These are phyloP conservation scores for Lichenostomus cassidix DNA, from an alignment of 2,113 vertebrate genomes.

Conservation along the genomic window DNA sequence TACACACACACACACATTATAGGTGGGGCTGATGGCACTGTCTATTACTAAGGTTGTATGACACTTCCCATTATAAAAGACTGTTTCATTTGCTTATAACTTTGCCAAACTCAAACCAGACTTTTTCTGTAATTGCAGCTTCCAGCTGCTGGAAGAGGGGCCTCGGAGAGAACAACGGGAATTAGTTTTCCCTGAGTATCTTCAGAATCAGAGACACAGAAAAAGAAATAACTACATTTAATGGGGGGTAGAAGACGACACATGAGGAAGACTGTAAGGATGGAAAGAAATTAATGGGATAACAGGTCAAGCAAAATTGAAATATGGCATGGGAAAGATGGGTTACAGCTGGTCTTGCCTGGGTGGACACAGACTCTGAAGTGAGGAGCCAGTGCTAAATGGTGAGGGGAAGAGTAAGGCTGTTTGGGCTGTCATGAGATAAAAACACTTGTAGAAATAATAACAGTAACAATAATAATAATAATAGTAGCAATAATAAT, in stretches of 20 bases:
- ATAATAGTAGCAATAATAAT: not conserved
- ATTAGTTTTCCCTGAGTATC: not conserved
- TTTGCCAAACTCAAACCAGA: slow-evolving; percentile 49
- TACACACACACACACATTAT: not conserved
- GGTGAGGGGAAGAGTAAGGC: not conserved
- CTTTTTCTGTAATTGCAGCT: not conserved
- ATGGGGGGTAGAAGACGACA: not conserved
- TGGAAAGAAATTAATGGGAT: not conserved
- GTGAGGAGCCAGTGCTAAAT: not conserved
- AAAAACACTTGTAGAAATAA: not conserved
- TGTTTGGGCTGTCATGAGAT: not conserved
- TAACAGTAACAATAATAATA: not conserved
- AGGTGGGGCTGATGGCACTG: slow-evolving; percentile 29
- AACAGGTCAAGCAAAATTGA: not conserved
- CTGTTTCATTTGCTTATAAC: slow-evolving; percentile 26
- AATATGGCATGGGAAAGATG: not conserved
- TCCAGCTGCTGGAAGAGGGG: slow-evolving; percentile 2
- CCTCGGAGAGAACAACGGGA: not conserved
- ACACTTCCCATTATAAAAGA: slow-evolving; percentile 30
- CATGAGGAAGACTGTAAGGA: not conserved
- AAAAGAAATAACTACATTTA: not conserved
- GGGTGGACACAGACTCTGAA: not conserved
- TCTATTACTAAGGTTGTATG: slow-evolving; percentile 21
- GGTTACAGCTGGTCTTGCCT: not conserved
- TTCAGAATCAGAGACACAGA: not conserved